A percentile compares a stretch with the other conserved stretches of the same genome.
Evolutionary conservation across 2,797 vertebrate genomes (phyloP).

Genomic region (Acrossocheilus fasciatus): DNA sequence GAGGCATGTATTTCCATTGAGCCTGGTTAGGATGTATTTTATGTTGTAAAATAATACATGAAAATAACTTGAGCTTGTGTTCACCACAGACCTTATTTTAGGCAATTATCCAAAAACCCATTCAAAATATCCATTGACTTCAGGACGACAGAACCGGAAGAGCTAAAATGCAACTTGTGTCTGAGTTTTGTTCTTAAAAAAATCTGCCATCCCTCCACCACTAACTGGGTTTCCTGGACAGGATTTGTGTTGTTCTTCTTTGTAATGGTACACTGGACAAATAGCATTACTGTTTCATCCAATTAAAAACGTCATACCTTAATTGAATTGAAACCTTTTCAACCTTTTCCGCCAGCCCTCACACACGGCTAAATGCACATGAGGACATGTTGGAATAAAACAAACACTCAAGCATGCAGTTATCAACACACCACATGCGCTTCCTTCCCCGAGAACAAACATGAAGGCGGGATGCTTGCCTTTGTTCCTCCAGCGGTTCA

Average conservation of each 20-base stretch:
- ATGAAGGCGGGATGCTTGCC: conserved; percentile 49
- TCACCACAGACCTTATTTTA: background rate
- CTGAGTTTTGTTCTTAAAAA: background rate
- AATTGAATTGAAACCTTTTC: conserved; percentile 38
- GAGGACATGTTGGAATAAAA: conserved; percentile 26
- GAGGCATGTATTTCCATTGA: background rate
- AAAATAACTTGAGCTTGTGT: background rate
- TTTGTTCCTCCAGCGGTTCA: conserved; percentile 54
- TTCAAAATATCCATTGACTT: background rate
- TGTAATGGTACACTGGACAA: background rate
- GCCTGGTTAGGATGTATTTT: background rate
- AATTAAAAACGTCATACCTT: conserved; percentile 19
- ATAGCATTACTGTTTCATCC: conserved; percentile 7
- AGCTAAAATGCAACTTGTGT: background rate
- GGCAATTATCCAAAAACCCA: too few species aligned
- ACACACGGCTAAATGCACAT: conserved; percentile 16
- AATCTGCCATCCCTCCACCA: background rate
- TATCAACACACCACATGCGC: conserved; percentile 59
- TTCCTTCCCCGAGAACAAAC: conserved; percentile 45
- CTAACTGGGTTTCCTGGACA: background rate
- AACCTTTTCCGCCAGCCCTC: conserved; percentile 20
- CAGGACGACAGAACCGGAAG: background rate
- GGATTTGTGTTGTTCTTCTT: conserved; percentile 22
- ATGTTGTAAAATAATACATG: background rate
- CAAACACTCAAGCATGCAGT: conserved; percentile 46